Evolutionary conservation across 2,888 invertebrate species (phyloP), one percentile per base, ranked within the genome.

Genomic region (Machimus rusticus): DNA sequence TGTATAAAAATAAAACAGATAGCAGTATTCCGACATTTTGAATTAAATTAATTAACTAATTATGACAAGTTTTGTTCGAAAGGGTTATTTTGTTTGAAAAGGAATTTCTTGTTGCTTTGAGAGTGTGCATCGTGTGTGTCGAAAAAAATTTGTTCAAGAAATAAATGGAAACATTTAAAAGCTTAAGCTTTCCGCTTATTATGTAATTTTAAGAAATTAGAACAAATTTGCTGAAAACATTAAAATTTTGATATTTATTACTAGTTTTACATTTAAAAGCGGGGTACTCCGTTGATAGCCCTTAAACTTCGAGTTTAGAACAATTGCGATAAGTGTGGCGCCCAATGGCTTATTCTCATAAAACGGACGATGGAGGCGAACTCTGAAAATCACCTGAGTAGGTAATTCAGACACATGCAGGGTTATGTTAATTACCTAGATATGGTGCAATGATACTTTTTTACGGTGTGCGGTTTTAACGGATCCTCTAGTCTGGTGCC

Each of bases 391-490:
- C 37, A 84, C 84, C 39, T 84, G 34, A 84, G 39, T 23, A 66
- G 37, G 23, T 37, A 39, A 39, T 39, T 34, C 39, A 39, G 82
- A 19, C 16, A 37, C 66, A 74, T 84, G 84, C 66, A 66, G 66
- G 39, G 43, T 14, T 84, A 84, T 84, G 84, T 84, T 84, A 84
- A 84, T 84, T 74, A 74, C 74, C 55, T 43, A 57, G 57, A 84
- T 84, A 66, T 55, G 74, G 74, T 55, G 77, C 77, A 86, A 86
- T 86, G 86, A 86, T 86, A 86, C 77, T 86, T 86, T 81, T 85
- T 86, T 86, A 86, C 86, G 86, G 55, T 86, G 31, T 34, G 77
- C 51, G 76, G 46, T 55, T 86, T 86, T 74, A 77, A 86, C 77
- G 86, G 86, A 76, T 76, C 84, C 74, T 74, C 84, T 39, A 84